These are phyloP conservation scores for Neodon shergylaensis DNA, from an alignment of 2,113 vertebrate species.

Conservation along the genomic window DNA sequence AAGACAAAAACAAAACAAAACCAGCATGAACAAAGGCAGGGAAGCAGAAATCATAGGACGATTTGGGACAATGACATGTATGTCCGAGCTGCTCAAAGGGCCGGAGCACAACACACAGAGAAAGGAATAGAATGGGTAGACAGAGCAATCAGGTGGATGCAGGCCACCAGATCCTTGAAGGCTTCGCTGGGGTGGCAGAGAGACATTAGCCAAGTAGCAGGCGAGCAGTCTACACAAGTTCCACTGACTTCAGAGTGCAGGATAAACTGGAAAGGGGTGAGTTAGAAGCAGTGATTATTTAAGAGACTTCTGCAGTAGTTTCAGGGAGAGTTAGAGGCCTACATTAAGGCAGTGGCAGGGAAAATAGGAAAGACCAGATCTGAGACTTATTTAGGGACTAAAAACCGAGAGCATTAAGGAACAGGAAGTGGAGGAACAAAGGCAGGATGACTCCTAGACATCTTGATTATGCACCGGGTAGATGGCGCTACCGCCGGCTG, in stretches of 20 bases:
- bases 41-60: not conserved
- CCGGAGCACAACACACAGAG: not conserved
- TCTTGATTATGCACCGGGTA: constrained; percentile 33
- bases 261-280: not conserved
- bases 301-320: not conserved
- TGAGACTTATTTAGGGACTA: constrained; percentile 49
- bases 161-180: constrained; percentile 19
- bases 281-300: constrained; percentile 35
- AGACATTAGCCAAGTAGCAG: constrained; percentile 45
- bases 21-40: constrained; percentile 5
- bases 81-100: not conserved
- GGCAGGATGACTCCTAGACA: constrained; percentile 63
- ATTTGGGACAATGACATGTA: not conserved
- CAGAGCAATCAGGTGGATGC: not conserved
- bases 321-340: constrained; percentile 26
- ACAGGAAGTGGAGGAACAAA: constrained; percentile 3
- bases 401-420: constrained; percentile 48
- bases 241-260: constrained; percentile 41
- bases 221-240: constrained; percentile 24
- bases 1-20: not conserved
- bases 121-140: not conserved
- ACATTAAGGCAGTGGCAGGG: not conserved
- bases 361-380: constrained; percentile 63
- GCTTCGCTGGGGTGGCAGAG: constrained; percentile 18
- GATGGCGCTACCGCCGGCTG: constrained; percentile 9